These are phyloP conservation scores for Ceratina japonica DNA, from an alignment of 1,140 invertebrate species.

Conservation along the genomic window DNA sequence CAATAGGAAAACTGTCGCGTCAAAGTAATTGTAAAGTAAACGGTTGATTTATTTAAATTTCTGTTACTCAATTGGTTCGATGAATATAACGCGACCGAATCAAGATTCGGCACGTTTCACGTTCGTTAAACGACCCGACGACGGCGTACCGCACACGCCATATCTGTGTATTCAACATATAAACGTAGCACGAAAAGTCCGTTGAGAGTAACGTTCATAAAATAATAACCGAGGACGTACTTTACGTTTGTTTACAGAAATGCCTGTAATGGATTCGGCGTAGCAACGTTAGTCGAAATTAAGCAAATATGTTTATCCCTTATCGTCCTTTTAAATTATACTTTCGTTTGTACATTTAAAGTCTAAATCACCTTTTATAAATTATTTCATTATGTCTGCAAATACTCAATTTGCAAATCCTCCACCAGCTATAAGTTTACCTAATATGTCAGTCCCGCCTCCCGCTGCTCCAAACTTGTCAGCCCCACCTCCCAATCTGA, in stretches of 20 bases:
- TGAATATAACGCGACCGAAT: not conserved
- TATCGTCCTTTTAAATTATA: constrained; percentile 29
- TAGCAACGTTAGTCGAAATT: not conserved
- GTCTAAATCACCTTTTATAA: constrained; percentile 25
- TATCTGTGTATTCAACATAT: constrained; percentile 4
- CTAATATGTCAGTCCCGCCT: constrained; percentile 79
- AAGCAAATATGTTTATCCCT: constrained; percentile 41
- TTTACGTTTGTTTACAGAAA: constrained; percentile 51
- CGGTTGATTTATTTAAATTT: not conserved
- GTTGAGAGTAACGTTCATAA: not conserved
- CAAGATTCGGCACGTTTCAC: not conserved
- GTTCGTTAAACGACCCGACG: not conserved
- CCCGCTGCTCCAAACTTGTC: constrained; percentile 75
- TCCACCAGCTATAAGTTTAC: constrained; percentile 74
- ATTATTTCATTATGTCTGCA: constrained; percentile 67
- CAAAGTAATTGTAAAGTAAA: not conserved
- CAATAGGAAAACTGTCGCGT: not conserved
- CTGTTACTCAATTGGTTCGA: not conserved
- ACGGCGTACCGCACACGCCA: not conserved
- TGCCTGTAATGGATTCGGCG: constrained; percentile 29
- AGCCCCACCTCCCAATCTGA: constrained; percentile 75
- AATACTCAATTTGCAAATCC: constrained; percentile 75
- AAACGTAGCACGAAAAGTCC: not conserved
- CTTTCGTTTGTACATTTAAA: constrained; percentile 45
- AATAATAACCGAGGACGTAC: constrained; percentile 22